Percentiles rank a stretch among this genome's conserved stretches.
Evolutionary conservation across 2,888 invertebrate genomes (phyloP).

Genomic region (Caenorhabditis angaria): DNA sequence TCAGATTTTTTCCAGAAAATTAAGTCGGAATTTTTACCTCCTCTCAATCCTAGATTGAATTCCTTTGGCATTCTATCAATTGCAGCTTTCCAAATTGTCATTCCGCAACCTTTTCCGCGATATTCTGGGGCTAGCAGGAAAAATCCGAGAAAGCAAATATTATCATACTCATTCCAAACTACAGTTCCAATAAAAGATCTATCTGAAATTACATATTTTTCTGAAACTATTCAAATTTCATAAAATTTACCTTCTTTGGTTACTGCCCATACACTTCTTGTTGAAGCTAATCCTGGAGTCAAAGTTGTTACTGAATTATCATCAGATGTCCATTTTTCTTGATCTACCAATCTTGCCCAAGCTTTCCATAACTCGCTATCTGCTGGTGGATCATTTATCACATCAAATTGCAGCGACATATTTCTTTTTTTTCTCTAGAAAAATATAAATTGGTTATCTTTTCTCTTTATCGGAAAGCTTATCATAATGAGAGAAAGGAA

Average conservation of each 20-base stretch:
- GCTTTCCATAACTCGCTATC: conserved; percentile 37
- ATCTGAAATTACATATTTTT: conserved; percentile 20
- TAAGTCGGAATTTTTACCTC: conserved; percentile 23
- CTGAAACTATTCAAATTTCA: not conserved
- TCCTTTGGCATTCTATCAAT: conserved; percentile 38
- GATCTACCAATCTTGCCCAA: conserved; percentile 44
- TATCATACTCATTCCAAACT: conserved; percentile 53
- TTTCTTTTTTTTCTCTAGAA: not conserved
- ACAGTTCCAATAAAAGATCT: conserved; percentile 38
- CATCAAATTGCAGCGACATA: conserved; percentile 13
- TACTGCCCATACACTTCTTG: conserved; percentile 43
- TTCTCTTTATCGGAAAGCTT: too few relatives aligned
- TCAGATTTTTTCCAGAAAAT: not conserved
- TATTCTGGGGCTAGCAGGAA: conserved; percentile 38
- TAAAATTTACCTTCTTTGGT: conserved; percentile 32
- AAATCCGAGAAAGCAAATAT: conserved; percentile 47
- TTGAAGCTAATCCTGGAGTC: conserved; percentile 38
- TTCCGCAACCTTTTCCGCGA: conserved; percentile 52
- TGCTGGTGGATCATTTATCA: conserved; percentile 30
- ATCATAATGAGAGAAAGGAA: too few relatives aligned
- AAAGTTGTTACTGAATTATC: conserved; percentile 46
- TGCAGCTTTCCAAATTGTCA: conserved; percentile 43
- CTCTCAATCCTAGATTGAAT: conserved; percentile 37
- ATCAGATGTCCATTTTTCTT: conserved; percentile 50
- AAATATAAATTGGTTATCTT: too few relatives aligned